Evolutionary conservation across 1,140 invertebrate genomes (phyloP), one percentile per base, ranked within the genome.

Genomic region (Cyclina sinensis): DNA sequence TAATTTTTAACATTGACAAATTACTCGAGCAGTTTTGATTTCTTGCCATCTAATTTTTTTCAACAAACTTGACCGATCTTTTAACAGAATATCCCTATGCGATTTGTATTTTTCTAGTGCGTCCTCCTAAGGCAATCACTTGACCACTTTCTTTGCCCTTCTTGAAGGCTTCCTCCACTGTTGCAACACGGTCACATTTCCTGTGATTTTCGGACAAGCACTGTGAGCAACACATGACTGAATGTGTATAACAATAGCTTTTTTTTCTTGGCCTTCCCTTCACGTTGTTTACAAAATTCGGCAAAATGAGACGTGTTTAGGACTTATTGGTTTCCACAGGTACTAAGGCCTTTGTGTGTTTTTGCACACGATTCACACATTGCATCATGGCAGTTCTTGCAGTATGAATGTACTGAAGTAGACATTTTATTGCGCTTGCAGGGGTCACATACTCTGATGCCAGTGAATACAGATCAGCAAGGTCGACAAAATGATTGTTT

Each of bases 31-130:
- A 88, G n/a, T 46, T 88, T 88, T 27, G 59, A 27, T 54, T 82
- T 88, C 86, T 88, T 88, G n/a, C n/a, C 48, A 16, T 88, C 86
- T 21, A 88, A 62, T n/a, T 32, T 46, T n/a, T 76, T 82, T 88
- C 24, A 82, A 35, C 24, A 82, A 30, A 0, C 32, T 76, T 3
- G 79, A 39, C 68, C 86, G 16, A 54, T 88, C 80, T 46, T 88
- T 82, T 3, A 24, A n/a, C 0, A 88, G 79, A 21, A 59, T 4
- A 43, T 80, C 80, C 21, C 74, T 46, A 46, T 88, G 68, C 7
- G 43, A 39, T 46, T 24, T 57, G 51, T 88, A 88, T 76, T 83
- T 82, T 21, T 73, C 35, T 5, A 88, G 80, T 43, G 86, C 78
- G 9, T n/a, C 54, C 11, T 83, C 62, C 12, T n/a, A 88, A 32